Percentiles rank a stretch among this genome's conserved stretches.
These are phyloP conservation scores for Galerucella pusilla DNA, from an alignment of 2,888 invertebrate species.

Conservation along the genomic window DNA sequence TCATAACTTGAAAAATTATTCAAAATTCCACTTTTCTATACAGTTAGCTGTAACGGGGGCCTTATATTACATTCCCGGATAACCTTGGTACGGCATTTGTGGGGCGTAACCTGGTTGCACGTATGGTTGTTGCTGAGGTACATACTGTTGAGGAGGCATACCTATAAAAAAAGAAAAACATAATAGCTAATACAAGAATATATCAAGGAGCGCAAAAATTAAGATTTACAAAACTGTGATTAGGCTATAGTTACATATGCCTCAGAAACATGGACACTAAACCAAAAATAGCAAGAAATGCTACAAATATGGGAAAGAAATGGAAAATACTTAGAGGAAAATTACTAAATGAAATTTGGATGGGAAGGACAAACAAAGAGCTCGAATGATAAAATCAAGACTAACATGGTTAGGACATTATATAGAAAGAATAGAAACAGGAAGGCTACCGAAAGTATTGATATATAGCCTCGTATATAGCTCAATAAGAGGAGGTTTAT, in stretches of 20 bases:
- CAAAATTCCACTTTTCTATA: slow-evolving; percentile 39
- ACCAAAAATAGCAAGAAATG: not conserved
- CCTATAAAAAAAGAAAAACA: slow-evolving; percentile 52
- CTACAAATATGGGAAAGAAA: too few relatives aligned
- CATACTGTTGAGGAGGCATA: slow-evolving; percentile 62
- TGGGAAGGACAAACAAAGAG: too few relatives aligned
- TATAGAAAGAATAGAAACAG: too few relatives aligned
- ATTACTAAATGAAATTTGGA: too few relatives aligned
- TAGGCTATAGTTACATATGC: not conserved
- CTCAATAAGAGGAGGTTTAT: too few relatives aligned
- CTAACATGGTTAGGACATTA: too few relatives aligned
- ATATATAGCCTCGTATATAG: too few relatives aligned
- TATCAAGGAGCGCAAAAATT: not conserved
- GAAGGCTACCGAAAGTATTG: too few relatives aligned
- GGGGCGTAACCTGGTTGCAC: slow-evolving; percentile 67
- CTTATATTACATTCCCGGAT: slow-evolving; percentile 70
- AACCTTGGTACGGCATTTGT: slow-evolving; percentile 73
- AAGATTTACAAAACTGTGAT: not conserved
- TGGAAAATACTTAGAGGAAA: too few relatives aligned
- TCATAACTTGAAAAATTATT: slow-evolving; percentile 30
- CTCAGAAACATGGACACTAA: not conserved
- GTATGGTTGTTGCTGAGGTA: slow-evolving; percentile 70
- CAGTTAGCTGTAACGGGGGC: slow-evolving; percentile 39
- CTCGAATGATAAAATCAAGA: too few relatives aligned
- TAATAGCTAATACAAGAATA: not conserved